Percentiles rank a stretch among this genome's conserved stretches.
These are phyloP conservation scores for Hypena proboscidalis DNA, from an alignment of 2,888 invertebrate species.

Conservation along the genomic window DNA sequence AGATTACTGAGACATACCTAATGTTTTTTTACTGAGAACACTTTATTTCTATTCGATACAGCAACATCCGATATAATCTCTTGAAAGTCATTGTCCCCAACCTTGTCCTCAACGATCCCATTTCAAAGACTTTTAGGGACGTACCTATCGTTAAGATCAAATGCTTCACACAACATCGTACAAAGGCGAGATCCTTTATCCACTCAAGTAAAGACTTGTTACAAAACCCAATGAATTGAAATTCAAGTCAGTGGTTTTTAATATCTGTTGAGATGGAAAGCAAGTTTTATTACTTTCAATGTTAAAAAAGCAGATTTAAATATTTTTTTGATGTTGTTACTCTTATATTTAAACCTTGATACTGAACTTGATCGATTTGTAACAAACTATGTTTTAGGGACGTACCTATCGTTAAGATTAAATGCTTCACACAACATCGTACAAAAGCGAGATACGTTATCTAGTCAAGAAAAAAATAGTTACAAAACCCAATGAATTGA, in stretches of 20 bases:
- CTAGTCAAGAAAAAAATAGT: constrained; percentile 17
- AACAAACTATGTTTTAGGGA: too few relatives aligned
- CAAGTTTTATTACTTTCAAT: not conserved
- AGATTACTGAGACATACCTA: not conserved
- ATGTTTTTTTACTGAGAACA: not conserved
- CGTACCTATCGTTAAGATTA: constrained; percentile 20
- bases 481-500: constrained; percentile 32
- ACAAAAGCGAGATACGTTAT: constrained; percentile 17
- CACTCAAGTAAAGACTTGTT: constrained; percentile 21
- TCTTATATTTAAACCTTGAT: too few relatives aligned
- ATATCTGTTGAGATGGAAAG: not conserved
- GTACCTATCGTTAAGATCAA: constrained; percentile 22
- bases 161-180: constrained; percentile 16
- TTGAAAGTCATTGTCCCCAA: not conserved
- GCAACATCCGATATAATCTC: not conserved
- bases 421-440: constrained; percentile 17
- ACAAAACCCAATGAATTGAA: constrained; percentile 29
- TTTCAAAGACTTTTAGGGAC: constrained; percentile 18
- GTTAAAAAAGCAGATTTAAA: too few relatives aligned
- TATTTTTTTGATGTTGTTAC: too few relatives aligned
- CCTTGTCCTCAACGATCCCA: constrained; percentile 5
- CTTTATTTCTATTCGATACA: too few relatives aligned
- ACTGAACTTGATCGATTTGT: too few relatives aligned
- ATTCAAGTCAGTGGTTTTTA: constrained; percentile 8
- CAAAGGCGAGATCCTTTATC: constrained; percentile 16